A percentile compares a stretch with the other conserved stretches of the same genome.
Conservation (phyloP, 2,113 vertebrate genomes). For the Nematolebias whitei region DNA sequence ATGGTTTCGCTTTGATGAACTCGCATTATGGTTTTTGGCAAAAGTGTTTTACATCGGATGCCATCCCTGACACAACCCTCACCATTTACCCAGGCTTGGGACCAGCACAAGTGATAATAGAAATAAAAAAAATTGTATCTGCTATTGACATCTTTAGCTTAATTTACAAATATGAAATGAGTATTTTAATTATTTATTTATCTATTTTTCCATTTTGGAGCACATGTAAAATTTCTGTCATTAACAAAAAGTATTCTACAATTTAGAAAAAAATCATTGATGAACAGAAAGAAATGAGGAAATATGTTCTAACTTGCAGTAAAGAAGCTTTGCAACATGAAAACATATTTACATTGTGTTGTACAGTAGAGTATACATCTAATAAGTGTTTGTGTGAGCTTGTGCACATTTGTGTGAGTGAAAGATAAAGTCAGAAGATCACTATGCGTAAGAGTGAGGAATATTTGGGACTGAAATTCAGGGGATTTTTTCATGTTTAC, state of each 20-base stretch:
- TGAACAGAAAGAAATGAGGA: neutral
- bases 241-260: neutral
- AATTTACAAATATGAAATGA: no score
- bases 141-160: no score
- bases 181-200: no score
- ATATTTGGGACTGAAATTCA: constrained; percentile 51
- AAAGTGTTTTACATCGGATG: no score
- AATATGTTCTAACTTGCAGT: constrained; percentile 15
- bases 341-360: constrained; percentile 51
- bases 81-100: no score
- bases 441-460: constrained; percentile 52
- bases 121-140: no score
- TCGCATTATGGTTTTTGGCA: no score
- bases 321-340: constrained; percentile 38
- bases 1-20: no score
- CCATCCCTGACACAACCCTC: no score
- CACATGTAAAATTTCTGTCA: neutral
- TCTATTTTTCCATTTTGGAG: no score
- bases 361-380: constrained; percentile 45
- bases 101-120: no score
- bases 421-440: constrained; percentile 12
- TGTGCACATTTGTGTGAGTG: constrained; percentile 9
- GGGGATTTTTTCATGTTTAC: constrained; percentile 58
- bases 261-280: neutral
- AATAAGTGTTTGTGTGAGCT: constrained; percentile 31